phyloP scores from a whole-genome alignment of 2,797 vertebrate species.

The Sebastes jordani region DNA sequence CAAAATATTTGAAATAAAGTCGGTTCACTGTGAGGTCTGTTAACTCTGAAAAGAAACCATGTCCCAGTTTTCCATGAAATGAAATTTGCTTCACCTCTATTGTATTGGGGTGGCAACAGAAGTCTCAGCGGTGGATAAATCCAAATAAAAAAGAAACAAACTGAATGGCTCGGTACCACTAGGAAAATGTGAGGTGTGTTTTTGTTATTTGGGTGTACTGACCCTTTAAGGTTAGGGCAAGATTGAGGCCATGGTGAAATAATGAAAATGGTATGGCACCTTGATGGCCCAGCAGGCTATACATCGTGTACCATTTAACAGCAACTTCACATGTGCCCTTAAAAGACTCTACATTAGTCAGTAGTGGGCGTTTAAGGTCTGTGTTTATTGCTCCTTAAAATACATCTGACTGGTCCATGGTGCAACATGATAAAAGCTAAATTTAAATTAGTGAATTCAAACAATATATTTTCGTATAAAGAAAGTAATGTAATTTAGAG shows the following conservation, averaged over 20 bases:
- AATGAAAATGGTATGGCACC: background rate
- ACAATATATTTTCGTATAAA: background rate
- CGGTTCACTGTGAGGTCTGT: background rate
- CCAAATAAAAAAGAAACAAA: background rate
- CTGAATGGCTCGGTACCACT: background rate
- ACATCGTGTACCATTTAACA: background rate
- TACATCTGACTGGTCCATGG: background rate
- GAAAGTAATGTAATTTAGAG: background rate
- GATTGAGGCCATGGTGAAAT: background rate
- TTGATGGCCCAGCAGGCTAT: background rate
- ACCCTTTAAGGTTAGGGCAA: background rate
- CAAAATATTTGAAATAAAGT: background rate
- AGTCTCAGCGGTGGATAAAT: background rate
- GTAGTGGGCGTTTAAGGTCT: background rate
- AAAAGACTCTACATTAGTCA: background rate
- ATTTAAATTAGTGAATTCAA: background rate
- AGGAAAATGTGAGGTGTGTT: background rate
- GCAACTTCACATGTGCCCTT: background rate
- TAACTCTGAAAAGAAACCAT: background rate
- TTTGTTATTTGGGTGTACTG: slow-evolving; percentile 3
- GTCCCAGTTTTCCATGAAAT: background rate
- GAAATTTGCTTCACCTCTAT: background rate
- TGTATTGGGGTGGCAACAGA: background rate
- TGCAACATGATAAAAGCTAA: background rate
- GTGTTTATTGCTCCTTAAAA: background rate